Evolutionary conservation across 64 coral and sea anemone genomes (phyloP).

Genomic region (Orbicella faveolata): DNA sequence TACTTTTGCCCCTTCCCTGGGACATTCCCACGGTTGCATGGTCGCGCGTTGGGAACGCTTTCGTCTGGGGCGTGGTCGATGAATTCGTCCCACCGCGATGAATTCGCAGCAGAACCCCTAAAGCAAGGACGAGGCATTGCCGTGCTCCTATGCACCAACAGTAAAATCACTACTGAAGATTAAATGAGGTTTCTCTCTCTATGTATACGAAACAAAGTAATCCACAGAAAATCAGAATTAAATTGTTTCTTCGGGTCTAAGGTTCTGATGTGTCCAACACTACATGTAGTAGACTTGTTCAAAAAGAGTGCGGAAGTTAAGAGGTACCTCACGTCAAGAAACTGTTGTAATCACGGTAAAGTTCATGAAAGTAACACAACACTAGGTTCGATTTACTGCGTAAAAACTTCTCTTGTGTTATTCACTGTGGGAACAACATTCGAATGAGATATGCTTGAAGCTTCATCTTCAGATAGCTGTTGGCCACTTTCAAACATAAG

Average conservation of each 20-base stretch:
- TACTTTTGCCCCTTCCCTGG: too few species aligned
- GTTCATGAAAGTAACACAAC: background rate
- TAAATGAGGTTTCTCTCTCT: too few species aligned
- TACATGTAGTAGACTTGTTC: background rate
- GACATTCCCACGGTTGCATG: too few species aligned
- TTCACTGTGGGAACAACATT: background rate
- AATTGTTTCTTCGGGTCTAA: too few species aligned
- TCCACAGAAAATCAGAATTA: background rate
- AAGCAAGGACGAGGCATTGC: too few species aligned
- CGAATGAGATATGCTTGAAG: background rate
- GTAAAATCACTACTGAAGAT: too few species aligned
- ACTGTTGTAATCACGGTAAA: background rate
- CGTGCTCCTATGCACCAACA: too few species aligned
- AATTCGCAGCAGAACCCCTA: too few species aligned
- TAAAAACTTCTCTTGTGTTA: conserved; percentile 12
- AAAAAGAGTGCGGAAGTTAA: background rate
- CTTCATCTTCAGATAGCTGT: background rate
- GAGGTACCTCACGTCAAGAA: background rate
- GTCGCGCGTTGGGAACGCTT: too few species aligned
- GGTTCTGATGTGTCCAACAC: background rate
- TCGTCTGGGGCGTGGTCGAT: too few species aligned
- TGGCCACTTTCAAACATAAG: conserved; percentile 28
- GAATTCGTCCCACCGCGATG: too few species aligned
- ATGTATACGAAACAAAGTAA: too few species aligned
- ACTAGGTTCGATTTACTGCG: background rate